Percentiles rank a stretch among this genome's conserved stretches.
Conservation (phyloP, 2,888 invertebrate genomes). For the Antitype chi region DNA sequence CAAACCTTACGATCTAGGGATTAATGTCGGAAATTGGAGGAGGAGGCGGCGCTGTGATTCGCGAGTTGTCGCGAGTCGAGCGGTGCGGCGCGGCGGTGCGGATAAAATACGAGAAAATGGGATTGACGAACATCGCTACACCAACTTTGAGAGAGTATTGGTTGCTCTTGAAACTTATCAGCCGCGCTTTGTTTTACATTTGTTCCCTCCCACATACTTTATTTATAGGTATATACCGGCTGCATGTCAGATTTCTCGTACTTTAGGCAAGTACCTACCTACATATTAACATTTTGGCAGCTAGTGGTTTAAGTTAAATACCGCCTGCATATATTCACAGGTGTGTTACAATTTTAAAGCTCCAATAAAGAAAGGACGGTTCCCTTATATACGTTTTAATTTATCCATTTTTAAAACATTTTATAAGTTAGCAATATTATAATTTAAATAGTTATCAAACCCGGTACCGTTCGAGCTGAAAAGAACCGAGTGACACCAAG, state of each 20-base stretch:
- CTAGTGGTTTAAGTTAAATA: not conserved
- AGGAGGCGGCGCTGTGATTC: conserved; percentile 73
- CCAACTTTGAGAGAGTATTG: conserved; percentile 60
- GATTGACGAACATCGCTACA: conserved; percentile 66
- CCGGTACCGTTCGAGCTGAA: not conserved
- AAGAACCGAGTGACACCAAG: not conserved
- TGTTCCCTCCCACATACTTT: conserved; percentile 27
- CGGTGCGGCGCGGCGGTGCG: conserved; percentile 43
- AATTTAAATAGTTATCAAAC: not conserved
- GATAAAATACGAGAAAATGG: conserved; percentile 71
- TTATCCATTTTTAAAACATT: not conserved
- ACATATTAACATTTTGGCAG: not conserved
- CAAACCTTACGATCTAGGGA: conserved; percentile 86
- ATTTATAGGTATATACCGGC: not conserved
- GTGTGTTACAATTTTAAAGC: not conserved
- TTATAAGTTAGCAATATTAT: not conserved
- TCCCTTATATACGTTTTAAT: too few relatives aligned
- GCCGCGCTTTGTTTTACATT: conserved; percentile 59
- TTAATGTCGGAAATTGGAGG: conserved; percentile 84
- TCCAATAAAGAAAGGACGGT: not conserved
- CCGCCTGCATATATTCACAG: not conserved
- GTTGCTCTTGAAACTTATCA: conserved; percentile 65
- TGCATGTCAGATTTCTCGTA: conserved; percentile 1
- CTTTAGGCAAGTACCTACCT: not conserved
- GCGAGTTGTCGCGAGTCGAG: conserved; percentile 72